A percentile compares a stretch with the other conserved stretches of the same genome.
Conservation (phyloP, 2,113 vertebrate genomes). For the Sinosuthora webbiana region DNA sequence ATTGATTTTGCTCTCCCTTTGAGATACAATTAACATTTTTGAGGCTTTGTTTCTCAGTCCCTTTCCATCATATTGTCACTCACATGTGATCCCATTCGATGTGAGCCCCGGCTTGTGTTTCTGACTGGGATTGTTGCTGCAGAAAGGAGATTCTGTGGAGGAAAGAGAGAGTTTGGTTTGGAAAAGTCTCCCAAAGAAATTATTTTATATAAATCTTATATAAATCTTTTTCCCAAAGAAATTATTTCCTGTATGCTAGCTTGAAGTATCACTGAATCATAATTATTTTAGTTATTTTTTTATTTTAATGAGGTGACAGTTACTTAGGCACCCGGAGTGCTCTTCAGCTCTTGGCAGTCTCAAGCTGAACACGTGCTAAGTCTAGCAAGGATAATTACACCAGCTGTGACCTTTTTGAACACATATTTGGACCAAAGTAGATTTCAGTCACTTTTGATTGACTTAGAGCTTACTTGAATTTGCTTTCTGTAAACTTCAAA, state of each 20-base stretch:
- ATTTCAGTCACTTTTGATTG: constrained; percentile 73
- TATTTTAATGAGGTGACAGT: constrained; percentile 54
- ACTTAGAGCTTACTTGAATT: constrained; percentile 67
- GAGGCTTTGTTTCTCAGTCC: neutral
- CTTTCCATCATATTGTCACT: neutral
- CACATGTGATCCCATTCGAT: neutral
- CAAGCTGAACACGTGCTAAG: constrained; percentile 53
- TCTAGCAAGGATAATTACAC: constrained; percentile 72
- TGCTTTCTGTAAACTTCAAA: constrained; percentile 66
- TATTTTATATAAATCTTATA: too few relatives aligned
- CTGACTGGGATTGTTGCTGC: neutral
- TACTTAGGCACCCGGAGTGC: constrained; percentile 53
- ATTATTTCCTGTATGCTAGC: neutral
- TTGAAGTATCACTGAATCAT: constrained; percentile 9
- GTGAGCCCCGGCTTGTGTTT: neutral
- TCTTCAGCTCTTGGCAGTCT: constrained; percentile 59
- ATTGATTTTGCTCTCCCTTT: constrained; percentile 27
- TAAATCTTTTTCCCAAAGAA: constrained; percentile 21
- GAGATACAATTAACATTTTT: constrained; percentile 39
- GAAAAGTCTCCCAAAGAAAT: neutral
- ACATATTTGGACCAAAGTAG: constrained; percentile 63
- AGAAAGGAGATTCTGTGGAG: neutral
- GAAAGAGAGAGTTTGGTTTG: neutral
- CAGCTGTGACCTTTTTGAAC: constrained; percentile 76
- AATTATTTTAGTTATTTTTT: neutral